These are phyloP conservation scores for Lepidocolaptes lacrymiger DNA, from an alignment of 2,797 vertebrate genomes.

Conservation along the genomic window DNA sequence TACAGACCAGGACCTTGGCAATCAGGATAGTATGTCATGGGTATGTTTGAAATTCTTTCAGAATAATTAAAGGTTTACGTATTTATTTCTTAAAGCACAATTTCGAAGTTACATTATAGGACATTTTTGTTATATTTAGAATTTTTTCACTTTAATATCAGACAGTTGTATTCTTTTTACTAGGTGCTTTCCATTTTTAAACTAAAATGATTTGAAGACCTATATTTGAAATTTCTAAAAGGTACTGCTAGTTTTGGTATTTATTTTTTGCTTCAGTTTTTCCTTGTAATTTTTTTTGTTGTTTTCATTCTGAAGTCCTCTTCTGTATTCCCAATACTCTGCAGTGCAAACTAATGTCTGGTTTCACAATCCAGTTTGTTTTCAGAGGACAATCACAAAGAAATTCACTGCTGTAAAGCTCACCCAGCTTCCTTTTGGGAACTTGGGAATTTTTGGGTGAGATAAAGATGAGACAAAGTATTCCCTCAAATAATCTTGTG, in stretches of 20 bases:
- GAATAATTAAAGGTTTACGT: background rate
- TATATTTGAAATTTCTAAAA: background rate
- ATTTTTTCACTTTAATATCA: background rate
- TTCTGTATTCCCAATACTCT: background rate
- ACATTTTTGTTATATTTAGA: background rate
- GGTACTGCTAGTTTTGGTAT: background rate
- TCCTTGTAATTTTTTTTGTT: rapidly evolving
- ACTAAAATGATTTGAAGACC: background rate
- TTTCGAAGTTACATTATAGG: background rate
- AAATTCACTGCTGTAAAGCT: background rate
- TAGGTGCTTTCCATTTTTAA: background rate
- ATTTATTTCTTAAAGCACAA: background rate
- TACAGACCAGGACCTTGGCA: background rate
- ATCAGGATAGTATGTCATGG: background rate
- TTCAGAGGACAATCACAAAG: background rate
- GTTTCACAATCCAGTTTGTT: background rate
- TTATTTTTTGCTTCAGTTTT: background rate
- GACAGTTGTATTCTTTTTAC: background rate
- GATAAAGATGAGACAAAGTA: background rate
- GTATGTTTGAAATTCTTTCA: slow-evolving; percentile 20
- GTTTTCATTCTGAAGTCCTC: background rate
- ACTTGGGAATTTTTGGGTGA: background rate
- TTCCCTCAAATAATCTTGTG: background rate
- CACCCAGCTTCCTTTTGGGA: background rate
- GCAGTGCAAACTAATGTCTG: background rate